Evolutionary conservation across 2,797 vertebrate genomes (phyloP).

Genomic region (Myotis myotis): DNA sequence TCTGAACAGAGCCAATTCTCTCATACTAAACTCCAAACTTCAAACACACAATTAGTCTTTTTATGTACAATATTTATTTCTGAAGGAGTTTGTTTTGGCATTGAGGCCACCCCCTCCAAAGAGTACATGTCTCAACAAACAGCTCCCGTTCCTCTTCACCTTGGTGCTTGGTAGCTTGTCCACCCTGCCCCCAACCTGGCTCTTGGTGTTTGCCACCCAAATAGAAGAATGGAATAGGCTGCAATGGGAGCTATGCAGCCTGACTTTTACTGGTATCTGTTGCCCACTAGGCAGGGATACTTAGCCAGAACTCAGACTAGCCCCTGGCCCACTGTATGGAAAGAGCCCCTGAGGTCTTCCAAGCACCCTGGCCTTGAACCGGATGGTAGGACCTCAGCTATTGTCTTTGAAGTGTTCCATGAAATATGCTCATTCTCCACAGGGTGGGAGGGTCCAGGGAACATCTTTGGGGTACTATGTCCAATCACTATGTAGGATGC

Average conservation of each 20-base stretch:
- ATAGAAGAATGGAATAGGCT: conserved; percentile 12
- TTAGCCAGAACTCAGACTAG: background rate
- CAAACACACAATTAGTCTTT: conserved; percentile 59
- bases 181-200: background rate
- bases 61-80: conserved; percentile 61
- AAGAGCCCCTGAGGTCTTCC: background rate
- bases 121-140: conserved; percentile 42
- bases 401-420: conserved; percentile 21
- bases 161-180: background rate
- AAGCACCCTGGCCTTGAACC: background rate
- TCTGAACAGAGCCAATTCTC: conserved; percentile 10
- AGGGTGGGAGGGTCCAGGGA: background rate
- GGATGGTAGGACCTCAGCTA: background rate
- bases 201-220: conserved; percentile 46
- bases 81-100: conserved; percentile 54
- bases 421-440: conserved; percentile 10
- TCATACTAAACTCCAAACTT: conserved; percentile 39
- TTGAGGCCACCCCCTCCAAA: conserved; percentile 36
- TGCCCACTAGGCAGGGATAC: background rate
- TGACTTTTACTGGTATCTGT: conserved; percentile 3
- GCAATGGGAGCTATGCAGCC: background rate
- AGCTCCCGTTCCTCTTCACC: conserved; percentile 37
- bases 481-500: background rate
- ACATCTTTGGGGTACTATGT: background rate
- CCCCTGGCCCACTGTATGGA: background rate